Evolutionary conservation across 2,797 vertebrate genomes (phyloP), one percentile per base, ranked within the genome.

Genomic region (Lithobates sylvaticus): DNA sequence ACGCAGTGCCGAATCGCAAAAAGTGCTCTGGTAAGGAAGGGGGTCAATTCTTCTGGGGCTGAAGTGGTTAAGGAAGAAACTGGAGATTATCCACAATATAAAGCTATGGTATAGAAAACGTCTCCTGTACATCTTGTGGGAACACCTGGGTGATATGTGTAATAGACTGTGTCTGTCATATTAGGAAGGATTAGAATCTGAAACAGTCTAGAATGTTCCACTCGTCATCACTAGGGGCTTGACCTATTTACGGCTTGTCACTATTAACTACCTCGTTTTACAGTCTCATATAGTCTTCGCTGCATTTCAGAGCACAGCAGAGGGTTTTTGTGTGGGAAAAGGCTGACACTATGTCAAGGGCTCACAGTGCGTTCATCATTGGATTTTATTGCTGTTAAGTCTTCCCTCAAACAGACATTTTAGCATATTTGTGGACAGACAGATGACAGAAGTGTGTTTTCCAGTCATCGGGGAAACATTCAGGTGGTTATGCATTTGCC

Each of bases 401-500:
- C 58, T 80, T 80, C 42, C 72, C 78, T 47, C 44, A 81, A 34
- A 70, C 78, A 86, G 78, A 76, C 78, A 76, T 54, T 10, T 67
- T 32, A n/a, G 36, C 58, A 61, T 81, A 76, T 67, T 80, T 85
- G 77, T 75, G 84, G 78, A 81, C 68, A 81, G 77, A 81, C 61
- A 42, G 71, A 76, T 86, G 84, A 75, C 44, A 81, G 34, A 58
- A 34, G 75, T 64, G 15, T 44, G 27, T 65, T 76, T 44, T 81
- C 67, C 72, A 81, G 64, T 81, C 84, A 76, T 81, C 29, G 27
- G 44, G 18, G 72, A 70, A 86, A 50, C 72, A 86, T 76, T 81
- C 73, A 61, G 65, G 47, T 68, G 77, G 16, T 68, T 68, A 61
- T 68, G 42, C 39, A 61, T 81, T 54, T 85, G 84, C 34, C 64